These are phyloP conservation scores for Plagodis pulveraria DNA, from an alignment of 2,888 invertebrate species.

Conservation along the genomic window DNA sequence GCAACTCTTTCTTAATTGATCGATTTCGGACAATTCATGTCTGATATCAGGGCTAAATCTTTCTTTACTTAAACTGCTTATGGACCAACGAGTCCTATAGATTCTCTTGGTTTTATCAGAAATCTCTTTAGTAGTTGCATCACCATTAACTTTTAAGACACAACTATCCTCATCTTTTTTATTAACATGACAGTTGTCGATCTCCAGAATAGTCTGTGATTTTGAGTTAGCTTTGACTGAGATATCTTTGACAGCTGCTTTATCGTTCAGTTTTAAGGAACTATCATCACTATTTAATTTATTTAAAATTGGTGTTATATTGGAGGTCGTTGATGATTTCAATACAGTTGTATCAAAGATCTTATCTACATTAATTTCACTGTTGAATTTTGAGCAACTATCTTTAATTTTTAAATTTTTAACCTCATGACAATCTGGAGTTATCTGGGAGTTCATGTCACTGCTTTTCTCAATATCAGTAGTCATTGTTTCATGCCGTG, in stretches of 20 bases:
- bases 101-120: constrained; percentile 2
- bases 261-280: no score
- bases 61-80: constrained; percentile 8
- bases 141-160: constrained; percentile 4
- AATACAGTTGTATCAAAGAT: no score
- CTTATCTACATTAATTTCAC: no score
- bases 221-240: not conserved
- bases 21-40: constrained; percentile 11
- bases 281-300: no score
- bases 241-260: no score
- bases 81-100: constrained; percentile 11
- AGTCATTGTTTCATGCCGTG: not conserved
- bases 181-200: not conserved
- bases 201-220: not conserved
- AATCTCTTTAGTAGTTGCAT: constrained; percentile 7
- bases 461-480: not conserved
- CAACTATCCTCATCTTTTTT: not conserved
- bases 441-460: no score
- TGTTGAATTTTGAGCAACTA: no score
- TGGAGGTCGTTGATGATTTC: no score
- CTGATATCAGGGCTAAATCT: constrained; percentile 6
- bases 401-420: no score
- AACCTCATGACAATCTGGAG: no score
- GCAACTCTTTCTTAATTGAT: constrained; percentile 11
- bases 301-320: no score